Evolutionary conservation across 2,888 invertebrate genomes (phyloP).

Genomic region (Erebia ligea): DNA sequence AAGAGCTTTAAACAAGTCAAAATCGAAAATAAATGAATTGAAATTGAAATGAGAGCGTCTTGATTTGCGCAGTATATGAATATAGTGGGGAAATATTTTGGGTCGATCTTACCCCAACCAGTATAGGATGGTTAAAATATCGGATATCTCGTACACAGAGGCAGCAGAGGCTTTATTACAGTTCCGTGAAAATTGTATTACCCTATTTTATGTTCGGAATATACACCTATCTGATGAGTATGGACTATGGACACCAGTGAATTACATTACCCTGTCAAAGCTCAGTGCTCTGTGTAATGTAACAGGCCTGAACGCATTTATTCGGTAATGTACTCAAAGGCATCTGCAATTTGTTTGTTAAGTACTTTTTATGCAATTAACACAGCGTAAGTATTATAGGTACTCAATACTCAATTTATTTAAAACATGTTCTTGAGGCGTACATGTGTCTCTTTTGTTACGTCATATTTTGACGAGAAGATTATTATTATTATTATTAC

Average conservation of each 20-base stretch:
- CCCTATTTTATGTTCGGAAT: neutral
- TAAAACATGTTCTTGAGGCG: too few species aligned
- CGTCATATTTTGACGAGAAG: too few species aligned
- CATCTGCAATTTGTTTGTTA: neutral
- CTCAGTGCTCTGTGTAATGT: neutral
- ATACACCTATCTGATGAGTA: neutral
- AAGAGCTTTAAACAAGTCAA: too few species aligned
- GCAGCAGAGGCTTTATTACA: neutral
- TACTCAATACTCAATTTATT: too few species aligned
- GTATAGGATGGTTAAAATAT: neutral
- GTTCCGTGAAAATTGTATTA: neutral
- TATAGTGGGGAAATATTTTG: neutral
- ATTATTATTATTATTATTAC: too few species aligned
- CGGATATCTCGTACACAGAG: neutral
- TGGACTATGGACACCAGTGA: neutral
- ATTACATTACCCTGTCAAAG: neutral
- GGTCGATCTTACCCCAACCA: neutral
- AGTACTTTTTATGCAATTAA: too few species aligned
- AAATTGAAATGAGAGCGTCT: too few species aligned
- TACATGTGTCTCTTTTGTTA: too few species aligned
- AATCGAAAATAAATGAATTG: too few species aligned
- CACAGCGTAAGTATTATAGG: too few species aligned
- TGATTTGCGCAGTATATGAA: too few species aligned
- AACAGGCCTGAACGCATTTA: neutral
- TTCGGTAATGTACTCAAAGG: conserved; percentile 1